Base-by-base conservation (phyloP, 2,113 vertebrate species). In the Rhabdomys dilectus region DNA sequence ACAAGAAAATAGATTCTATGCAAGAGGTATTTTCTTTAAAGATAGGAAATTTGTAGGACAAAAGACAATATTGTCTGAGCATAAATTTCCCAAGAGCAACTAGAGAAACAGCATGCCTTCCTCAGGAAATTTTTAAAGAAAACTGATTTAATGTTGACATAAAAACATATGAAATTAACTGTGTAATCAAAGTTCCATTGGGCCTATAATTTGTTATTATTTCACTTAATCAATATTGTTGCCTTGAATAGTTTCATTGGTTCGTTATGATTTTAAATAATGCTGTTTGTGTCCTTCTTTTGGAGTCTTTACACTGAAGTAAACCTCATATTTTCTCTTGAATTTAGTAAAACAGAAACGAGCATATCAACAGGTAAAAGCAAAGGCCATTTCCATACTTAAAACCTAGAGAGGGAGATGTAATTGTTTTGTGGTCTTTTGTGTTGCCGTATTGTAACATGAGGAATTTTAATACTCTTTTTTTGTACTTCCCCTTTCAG, bases 1-100 rank as follows among this genome's bases (percentile, higher is more conserved):
- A 97, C 96, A 97, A 98, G 98, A 98, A 98, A 98, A 98, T 98
- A 93, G 97, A 97, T 96, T 98, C 94, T 95, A 97, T 97, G 97
- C 97, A 98, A 97, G 97, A 97, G 53, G 39, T 93, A 88, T 64
- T 96, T 97, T 95, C 93, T 81, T 96, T 89, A 93, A 84, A 86
- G 58, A 34, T 95, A 97, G 78, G 45, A 96, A 90, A 97, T 91
- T 86, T 95, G 13, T 91, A 90, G 75, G 13, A 77, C 45, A 73
- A n/a, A 91, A 85, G 94, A 90, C 58, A 88, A 85, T 70, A 95
- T 87, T 92, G 17, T 85, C 89, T 95, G 77, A 94, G 53, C 31
- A 91, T 88, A 89, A 93, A 97, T 89, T 96, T 90, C 64, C 91
- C 97, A 96, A 91, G 94, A 96, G 95, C n/a, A 68, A 90, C 53